Percentiles rank a stretch among this genome's conserved stretches.
Conservation (phyloP, 2,113 vertebrate genomes). For the Phasianus colchicus region DNA sequence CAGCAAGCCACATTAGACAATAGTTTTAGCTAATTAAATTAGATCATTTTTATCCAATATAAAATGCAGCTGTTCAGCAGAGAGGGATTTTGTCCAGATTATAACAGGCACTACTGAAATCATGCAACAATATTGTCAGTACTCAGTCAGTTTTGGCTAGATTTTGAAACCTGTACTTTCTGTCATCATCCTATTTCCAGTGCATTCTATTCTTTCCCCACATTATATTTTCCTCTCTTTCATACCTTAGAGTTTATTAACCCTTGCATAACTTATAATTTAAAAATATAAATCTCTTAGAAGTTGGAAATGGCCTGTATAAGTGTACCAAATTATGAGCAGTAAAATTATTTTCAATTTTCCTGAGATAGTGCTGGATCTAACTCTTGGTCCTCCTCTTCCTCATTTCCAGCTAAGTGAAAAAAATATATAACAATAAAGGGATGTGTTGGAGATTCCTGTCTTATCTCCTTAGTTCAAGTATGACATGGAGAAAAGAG, state of each 20-base stretch:
- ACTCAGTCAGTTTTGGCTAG: neutral
- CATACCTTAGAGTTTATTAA: neutral
- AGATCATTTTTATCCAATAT: neutral
- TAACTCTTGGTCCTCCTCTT: neutral
- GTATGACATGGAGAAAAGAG: neutral
- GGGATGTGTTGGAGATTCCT: neutral
- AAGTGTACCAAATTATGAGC: neutral
- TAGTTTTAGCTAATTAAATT: neutral
- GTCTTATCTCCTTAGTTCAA: neutral
- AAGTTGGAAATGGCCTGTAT: neutral
- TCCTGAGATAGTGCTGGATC: neutral
- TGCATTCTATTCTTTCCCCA: neutral
- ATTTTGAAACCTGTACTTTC: neutral
- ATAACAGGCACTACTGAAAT: neutral
- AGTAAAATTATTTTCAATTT: neutral
- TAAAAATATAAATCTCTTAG: neutral
- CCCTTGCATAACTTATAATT: neutral
- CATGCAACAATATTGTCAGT: neutral
- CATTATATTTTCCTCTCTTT: neutral
- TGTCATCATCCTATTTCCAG: neutral
- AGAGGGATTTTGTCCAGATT: neutral
- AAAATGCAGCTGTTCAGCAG: constrained; percentile 26
- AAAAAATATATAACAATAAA: neutral
- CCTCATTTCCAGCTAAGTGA: neutral
- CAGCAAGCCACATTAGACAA: neutral